Conservation (phyloP, 2,797 vertebrate genomes). For the Cyprinella venusta region DNA sequence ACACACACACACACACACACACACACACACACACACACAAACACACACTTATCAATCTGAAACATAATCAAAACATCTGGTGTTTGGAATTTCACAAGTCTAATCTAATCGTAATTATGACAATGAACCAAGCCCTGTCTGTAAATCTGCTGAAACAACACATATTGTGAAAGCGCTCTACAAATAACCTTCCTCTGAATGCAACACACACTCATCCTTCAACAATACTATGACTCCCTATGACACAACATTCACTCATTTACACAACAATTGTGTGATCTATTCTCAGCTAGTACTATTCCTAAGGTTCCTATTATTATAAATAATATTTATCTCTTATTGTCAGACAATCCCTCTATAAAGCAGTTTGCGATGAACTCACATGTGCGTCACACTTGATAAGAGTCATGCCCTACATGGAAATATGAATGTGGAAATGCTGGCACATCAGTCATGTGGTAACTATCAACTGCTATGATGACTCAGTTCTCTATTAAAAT, state of each 20-base stretch:
- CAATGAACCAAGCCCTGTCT: background rate
- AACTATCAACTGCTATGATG: background rate
- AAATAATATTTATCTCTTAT: background rate
- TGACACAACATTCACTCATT: background rate
- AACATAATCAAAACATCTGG: background rate
- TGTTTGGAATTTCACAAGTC: background rate
- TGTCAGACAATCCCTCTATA: background rate
- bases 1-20: background rate
- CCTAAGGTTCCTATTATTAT: background rate
- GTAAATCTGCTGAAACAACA: background rate
- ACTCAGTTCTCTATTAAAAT: background rate
- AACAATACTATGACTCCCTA: slow-evolving; percentile 1
- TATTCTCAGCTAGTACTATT: background rate
- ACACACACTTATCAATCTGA: background rate
- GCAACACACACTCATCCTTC: background rate
- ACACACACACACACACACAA: background rate
- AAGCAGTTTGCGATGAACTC: background rate
- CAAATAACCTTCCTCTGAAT: background rate
- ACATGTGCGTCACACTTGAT: background rate
- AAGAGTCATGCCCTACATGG: background rate
- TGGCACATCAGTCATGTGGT: background rate
- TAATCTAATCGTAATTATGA: background rate
- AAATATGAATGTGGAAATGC: background rate
- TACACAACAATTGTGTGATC: background rate
- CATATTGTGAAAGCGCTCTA: background rate